A percentile compares a stretch with the other conserved stretches of the same genome.
Conservation (phyloP, 2,113 vertebrate genomes). For the Tympanuchus pallidicinctus region DNA sequence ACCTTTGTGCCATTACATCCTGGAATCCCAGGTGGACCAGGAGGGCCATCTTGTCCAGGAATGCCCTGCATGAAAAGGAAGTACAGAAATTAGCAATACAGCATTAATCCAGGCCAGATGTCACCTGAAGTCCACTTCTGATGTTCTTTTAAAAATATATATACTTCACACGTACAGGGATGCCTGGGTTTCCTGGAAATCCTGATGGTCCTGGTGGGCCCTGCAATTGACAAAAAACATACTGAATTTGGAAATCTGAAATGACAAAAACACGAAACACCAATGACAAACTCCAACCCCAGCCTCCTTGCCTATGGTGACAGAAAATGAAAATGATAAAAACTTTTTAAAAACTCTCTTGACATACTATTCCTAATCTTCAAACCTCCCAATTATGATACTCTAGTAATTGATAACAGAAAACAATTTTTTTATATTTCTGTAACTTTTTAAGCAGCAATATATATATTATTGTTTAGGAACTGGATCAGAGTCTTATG, state of each 20-base stretch:
- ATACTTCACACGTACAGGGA: constrained; percentile 86
- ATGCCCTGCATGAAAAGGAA: constrained; percentile 83
- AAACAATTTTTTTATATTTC: background rate
- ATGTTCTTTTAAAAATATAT: background rate
- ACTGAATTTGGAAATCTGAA: background rate
- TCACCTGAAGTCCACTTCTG: background rate
- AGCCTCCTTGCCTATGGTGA: background rate
- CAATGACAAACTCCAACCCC: background rate
- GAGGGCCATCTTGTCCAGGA: constrained; percentile 94
- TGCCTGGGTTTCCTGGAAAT: constrained; percentile 93
- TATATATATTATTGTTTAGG: background rate
- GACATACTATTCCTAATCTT: background rate
- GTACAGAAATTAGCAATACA: background rate
- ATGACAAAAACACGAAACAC: background rate
- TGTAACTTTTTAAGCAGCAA: background rate
- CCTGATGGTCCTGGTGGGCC: constrained; percentile 89
- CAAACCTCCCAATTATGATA: background rate
- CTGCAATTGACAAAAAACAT: constrained; percentile 74
- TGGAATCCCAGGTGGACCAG: constrained; percentile 90
- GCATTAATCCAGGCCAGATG: background rate
- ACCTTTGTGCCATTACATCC: constrained; percentile 99
- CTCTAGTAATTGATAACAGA: background rate
- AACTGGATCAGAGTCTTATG: background rate
- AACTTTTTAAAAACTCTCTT: background rate
- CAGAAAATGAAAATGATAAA: background rate